phyloP scores from a whole-genome alignment of 1,140 invertebrate species.

The Calephelis nemesis region DNA sequence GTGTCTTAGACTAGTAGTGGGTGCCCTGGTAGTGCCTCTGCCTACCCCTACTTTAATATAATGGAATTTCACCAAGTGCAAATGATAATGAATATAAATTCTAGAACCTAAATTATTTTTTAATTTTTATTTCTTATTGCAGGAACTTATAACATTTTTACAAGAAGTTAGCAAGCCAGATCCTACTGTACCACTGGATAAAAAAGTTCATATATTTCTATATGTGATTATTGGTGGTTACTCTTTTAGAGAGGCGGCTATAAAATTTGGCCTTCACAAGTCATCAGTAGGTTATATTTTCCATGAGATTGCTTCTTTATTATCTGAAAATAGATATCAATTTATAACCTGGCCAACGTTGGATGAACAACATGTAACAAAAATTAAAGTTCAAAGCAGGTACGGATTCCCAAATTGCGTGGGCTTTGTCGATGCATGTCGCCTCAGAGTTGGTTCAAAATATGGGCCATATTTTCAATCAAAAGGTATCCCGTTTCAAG shows the following conservation, averaged over 20 bases:
- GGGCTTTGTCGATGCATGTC: slow-evolving; percentile 66
- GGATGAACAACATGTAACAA: slow-evolving; percentile 69
- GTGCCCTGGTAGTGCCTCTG: too few relatives aligned
- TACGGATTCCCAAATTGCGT: slow-evolving; percentile 71
- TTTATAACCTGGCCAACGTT: slow-evolving; percentile 68
- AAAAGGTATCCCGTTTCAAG: slow-evolving; percentile 62
- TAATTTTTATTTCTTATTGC: slow-evolving; percentile 32
- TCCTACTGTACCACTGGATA: slow-evolving; percentile 51
- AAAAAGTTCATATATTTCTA: slow-evolving; percentile 68
- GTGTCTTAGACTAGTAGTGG: too few relatives aligned
- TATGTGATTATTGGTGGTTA: slow-evolving; percentile 55
- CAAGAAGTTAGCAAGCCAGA: slow-evolving; percentile 44
- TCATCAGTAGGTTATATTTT: slow-evolving; percentile 63
- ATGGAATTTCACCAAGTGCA: too few relatives aligned
- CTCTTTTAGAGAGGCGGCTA: slow-evolving; percentile 60
- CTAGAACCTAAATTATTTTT: too few relatives aligned
- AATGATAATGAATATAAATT: too few relatives aligned
- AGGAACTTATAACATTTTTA: slow-evolving; percentile 57
- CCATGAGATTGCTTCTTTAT: slow-evolving; percentile 53
- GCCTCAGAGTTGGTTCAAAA: slow-evolving; percentile 57
- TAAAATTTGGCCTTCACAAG: slow-evolving; percentile 61
- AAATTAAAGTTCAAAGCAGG: slow-evolving; percentile 60
- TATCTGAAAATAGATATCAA: slow-evolving; percentile 52
- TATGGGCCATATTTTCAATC: slow-evolving; percentile 44
- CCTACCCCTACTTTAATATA: too few relatives aligned